These are phyloP conservation scores for Tribolium castaneum DNA, from an alignment of 1,140 invertebrate genomes.

Conservation along the genomic window DNA sequence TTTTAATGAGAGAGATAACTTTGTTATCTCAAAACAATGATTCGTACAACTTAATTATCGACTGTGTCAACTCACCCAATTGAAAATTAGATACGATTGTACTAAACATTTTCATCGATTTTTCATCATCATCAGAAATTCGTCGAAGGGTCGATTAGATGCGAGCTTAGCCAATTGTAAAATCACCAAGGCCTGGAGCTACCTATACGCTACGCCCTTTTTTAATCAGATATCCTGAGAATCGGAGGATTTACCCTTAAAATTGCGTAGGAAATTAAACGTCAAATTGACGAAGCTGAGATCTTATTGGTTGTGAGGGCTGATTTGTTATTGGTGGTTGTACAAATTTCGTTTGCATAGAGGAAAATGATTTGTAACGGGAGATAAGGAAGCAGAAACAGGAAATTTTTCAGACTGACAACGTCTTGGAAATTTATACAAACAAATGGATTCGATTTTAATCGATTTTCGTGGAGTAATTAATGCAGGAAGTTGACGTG, in stretches of 20 bases:
- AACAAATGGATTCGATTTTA: too few relatives aligned
- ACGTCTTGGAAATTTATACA: too few relatives aligned
- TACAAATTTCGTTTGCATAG: constrained; percentile 30
- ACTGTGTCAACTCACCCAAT: constrained; percentile 12
- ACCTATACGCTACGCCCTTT: constrained; percentile 50
- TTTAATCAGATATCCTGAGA: constrained; percentile 50
- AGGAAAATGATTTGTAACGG: constrained; percentile 32
- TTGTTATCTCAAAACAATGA: constrained; percentile 30
- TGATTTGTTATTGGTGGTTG: constrained; percentile 48
- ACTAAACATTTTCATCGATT: neutral
- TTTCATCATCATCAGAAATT: neutral
- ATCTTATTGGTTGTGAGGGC: constrained; percentile 43
- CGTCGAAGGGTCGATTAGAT: constrained; percentile 9
- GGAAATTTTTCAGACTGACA: constrained; percentile 11
- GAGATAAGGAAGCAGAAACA: neutral
- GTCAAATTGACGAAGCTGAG: constrained; percentile 43
- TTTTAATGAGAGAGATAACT: constrained; percentile 18
- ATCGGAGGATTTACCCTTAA: constrained; percentile 43
- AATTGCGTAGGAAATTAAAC: constrained; percentile 53
- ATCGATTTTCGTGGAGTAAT: too few relatives aligned
- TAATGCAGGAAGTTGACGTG: too few relatives aligned
- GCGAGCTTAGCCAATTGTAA: constrained; percentile 46
- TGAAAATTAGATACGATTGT: constrained; percentile 20
- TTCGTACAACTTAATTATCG: constrained; percentile 33
- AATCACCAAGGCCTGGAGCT: constrained; percentile 28